Conservation (phyloP, 2,113 vertebrate genomes). For the Ailuropoda melanoleuca region DNA sequence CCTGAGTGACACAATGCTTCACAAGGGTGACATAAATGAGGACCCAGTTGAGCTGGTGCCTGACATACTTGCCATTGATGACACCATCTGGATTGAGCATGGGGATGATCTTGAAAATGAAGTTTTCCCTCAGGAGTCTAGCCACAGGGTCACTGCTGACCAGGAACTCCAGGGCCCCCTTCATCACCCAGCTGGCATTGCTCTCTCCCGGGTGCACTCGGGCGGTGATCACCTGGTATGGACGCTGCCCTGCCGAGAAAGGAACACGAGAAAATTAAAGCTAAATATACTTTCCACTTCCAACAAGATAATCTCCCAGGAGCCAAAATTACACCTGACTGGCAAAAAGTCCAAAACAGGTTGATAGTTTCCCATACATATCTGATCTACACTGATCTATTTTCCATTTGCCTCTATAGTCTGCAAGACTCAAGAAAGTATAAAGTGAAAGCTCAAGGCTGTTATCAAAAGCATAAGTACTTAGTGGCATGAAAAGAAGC, state of each 20-base stretch:
- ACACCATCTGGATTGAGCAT: slow-evolving; percentile 98
- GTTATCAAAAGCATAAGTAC: neutral
- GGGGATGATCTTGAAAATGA: slow-evolving; percentile 95
- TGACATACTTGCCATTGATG: slow-evolving; percentile 94
- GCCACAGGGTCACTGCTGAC: slow-evolving; percentile 90
- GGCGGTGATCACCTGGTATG: slow-evolving; percentile 90
- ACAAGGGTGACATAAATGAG: neutral
- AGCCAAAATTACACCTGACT: neutral
- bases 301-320: neutral
- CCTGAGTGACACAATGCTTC: neutral
- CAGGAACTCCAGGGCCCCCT: slow-evolving; percentile 94
- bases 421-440: neutral
- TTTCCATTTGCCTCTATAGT: neutral
- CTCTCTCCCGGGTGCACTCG: slow-evolving; percentile 95
- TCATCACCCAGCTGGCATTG: slow-evolving; percentile 97
- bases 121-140: slow-evolving; percentile 90
- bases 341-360: neutral
- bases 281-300: neutral
- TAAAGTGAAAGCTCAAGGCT: neutral
- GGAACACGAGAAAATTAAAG: neutral
- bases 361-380: neutral
- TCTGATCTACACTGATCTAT: too few relatives aligned
- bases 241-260: slow-evolving; percentile 86
- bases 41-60: fast-evolving
- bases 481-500: neutral